phyloP scores from a whole-genome alignment of 1,140 invertebrate species.

The Mizuhopecten yessoensis region DNA sequence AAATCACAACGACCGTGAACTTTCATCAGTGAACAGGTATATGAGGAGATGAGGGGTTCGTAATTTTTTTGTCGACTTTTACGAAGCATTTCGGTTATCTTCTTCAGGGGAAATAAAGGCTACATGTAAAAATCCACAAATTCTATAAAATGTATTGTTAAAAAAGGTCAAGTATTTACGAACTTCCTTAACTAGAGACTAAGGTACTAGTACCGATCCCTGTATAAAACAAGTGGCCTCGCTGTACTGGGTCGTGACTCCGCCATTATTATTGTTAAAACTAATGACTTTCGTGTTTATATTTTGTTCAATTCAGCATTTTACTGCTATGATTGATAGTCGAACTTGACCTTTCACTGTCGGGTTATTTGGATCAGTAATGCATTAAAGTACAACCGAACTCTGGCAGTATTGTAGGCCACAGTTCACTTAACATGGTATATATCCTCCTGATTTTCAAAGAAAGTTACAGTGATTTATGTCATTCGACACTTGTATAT shows the following conservation, averaged over 20 bases:
- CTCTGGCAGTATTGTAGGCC: background rate
- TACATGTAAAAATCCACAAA: background rate
- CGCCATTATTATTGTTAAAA: background rate
- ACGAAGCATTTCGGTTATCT: background rate
- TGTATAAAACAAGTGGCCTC: background rate
- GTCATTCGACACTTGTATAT: background rate
- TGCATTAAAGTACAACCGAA: conserved; percentile 7
- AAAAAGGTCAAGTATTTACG: background rate
- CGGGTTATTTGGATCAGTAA: background rate
- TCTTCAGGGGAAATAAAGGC: background rate
- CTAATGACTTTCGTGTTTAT: background rate
- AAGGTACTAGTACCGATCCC: background rate
- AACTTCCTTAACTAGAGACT: background rate
- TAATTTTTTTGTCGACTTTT: background rate
- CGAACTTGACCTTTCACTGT: conserved; percentile 9
- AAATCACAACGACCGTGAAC: background rate
- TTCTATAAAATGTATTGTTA: background rate
- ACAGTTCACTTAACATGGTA: background rate
- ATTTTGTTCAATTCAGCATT: background rate
- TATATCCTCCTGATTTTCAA: background rate
- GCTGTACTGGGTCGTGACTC: background rate
- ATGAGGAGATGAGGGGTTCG: background rate
- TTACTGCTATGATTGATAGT: background rate
- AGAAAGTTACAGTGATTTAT: background rate
- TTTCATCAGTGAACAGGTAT: background rate